Evolutionary conservation across 2,888 invertebrate genomes (phyloP), one percentile per base, ranked within the genome.

Genomic region (Drosophila suboccidentalis): DNA sequence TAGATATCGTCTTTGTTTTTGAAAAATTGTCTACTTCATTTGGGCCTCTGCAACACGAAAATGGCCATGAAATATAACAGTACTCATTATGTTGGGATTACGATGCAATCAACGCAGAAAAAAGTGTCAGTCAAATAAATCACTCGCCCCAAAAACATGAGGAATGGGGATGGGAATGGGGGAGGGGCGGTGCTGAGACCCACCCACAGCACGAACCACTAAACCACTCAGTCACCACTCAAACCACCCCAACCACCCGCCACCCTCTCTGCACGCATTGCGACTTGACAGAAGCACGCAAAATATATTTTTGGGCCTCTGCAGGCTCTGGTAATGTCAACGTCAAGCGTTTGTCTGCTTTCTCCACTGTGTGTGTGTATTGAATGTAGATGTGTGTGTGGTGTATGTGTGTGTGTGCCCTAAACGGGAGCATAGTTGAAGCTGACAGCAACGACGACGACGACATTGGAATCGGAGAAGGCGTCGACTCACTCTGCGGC

Each of bases 111-210:
- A 91, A 91, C 90, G 90, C 87, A 82, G 78, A 86, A 82, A 90
- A 90, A 83, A 88, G 90, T 90, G 90, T 89, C 89, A 87, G 90
- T 82, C 87, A 90, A 90, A 91, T 90, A 91, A 90, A 90, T 91
- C 87, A 90, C 87, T 87, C 82, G 84, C 74, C 89, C 55, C 55
- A 29, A 32, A 15, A 57, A 67, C 87, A 87, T 84, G 85, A 81
- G 71, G 70, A 62, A 82, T 77, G 77, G 29, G 1, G 8, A 29
- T 29, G 29, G 8, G 73, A 82, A 78, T 65, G 68, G 46, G 10
- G 8, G 36, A 38, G 34, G 41, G 29, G 6, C 22, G 10, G 29
- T 8, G 36, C 17, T n/a, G 41, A 46, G 46, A 60, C n/a, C 15
- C 47, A 50, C 32, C 55, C 55, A 43, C 17, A 10, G 10, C 5